These are phyloP conservation scores for Eidolon dupreanum DNA, from an alignment of 2,797 vertebrate genomes.

Conservation along the genomic window DNA sequence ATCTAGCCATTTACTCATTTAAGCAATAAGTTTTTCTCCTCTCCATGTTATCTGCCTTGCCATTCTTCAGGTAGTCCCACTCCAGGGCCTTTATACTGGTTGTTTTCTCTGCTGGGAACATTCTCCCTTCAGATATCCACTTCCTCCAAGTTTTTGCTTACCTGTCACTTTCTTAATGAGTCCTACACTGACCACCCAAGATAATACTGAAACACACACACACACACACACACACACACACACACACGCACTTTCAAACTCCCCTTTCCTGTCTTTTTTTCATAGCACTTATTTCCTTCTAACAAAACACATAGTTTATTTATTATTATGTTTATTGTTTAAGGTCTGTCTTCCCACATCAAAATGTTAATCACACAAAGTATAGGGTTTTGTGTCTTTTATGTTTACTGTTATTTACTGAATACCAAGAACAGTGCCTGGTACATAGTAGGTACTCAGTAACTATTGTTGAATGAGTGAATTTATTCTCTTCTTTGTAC, in stretches of 20 bases:
- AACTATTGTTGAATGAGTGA: background rate
- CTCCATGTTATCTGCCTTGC: background rate
- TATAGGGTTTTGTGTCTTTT: background rate
- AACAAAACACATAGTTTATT: constrained; percentile 8
- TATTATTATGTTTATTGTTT: background rate
- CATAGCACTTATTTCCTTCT: constrained; percentile 1
- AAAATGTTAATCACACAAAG: background rate
- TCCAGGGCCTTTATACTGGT: background rate
- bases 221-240: background rate
- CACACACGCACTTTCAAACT: background rate
- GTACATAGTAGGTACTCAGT: background rate
- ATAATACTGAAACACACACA: background rate
- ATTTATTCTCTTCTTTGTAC: background rate
- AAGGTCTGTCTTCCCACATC: background rate
- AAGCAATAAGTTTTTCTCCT: background rate
- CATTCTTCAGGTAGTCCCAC: background rate
- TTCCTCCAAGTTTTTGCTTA: constrained; percentile 32
- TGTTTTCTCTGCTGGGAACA: background rate
- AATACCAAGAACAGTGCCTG: background rate
- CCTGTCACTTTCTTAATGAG: constrained; percentile 18
- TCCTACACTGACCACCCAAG: background rate
- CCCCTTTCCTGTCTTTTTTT: constrained; percentile 11
- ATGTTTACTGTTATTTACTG: background rate
- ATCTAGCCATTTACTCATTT: background rate
- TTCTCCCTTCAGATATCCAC: background rate